A percentile compares a stretch with the other conserved stretches of the same genome.
Conservation (phyloP, 2,797 vertebrate genomes). For the Anniella stebbinsi region DNA sequence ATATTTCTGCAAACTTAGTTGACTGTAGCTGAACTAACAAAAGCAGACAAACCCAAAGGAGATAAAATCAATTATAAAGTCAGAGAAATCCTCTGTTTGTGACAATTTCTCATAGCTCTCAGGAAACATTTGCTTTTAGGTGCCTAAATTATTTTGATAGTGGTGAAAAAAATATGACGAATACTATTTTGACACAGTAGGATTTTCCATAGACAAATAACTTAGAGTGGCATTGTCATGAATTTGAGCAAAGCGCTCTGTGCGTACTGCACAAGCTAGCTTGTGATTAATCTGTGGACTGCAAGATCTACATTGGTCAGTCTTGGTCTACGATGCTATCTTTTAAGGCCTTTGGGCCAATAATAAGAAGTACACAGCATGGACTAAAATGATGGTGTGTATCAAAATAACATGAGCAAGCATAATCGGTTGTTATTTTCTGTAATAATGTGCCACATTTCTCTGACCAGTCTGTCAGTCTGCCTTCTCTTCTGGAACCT, state of each 20-base stretch:
- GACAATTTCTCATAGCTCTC: not conserved
- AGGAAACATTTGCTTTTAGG: not conserved
- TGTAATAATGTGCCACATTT: not conserved
- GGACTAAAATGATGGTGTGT: not conserved
- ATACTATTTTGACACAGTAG: not conserved
- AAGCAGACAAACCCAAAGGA: not conserved
- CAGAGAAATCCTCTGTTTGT: not conserved
- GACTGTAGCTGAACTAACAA: not conserved
- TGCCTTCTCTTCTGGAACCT: not conserved
- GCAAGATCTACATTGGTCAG: not conserved
- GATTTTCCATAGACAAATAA: not conserved
- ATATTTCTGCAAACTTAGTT: not conserved
- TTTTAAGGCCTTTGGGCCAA: not conserved
- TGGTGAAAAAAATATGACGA: not conserved
- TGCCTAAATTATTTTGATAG: not conserved
- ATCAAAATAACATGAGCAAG: not conserved
- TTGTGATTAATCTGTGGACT: not conserved
- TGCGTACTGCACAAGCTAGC: not conserved
- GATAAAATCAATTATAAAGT: conserved; percentile 2
- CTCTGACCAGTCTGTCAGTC: too few relatives aligned
- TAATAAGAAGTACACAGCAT: not conserved
- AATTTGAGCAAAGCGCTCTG: not conserved
- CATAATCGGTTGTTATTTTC: not conserved
- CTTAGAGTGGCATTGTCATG: not conserved
- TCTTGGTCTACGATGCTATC: not conserved